phyloP scores from a whole-genome alignment of 2,113 vertebrate species.

The Okapia johnstoni region DNA sequence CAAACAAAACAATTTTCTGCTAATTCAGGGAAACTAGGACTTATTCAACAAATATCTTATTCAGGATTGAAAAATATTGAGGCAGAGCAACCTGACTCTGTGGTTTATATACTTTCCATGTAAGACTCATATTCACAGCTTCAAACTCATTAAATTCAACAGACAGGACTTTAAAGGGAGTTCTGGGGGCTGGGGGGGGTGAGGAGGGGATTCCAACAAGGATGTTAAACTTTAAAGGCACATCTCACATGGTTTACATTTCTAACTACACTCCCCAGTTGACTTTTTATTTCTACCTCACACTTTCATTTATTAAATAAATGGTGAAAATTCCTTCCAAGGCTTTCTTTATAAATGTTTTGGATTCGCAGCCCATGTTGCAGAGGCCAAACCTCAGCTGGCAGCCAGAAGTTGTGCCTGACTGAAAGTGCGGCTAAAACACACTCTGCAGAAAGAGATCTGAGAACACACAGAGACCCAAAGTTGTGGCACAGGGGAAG shows the following conservation, averaged over 20 bases:
- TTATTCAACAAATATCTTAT: background rate
- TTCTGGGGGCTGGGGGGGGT: background rate
- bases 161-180: background rate
- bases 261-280: constrained; percentile 17
- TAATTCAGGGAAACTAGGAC: background rate
- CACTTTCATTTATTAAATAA: constrained; percentile 34
- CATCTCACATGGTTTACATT: constrained; percentile 1
- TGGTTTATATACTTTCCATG: background rate
- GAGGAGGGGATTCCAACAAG: background rate
- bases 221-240: constrained; percentile 15
- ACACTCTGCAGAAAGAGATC: background rate
- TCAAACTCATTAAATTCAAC: constrained; percentile 6
- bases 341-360: constrained; percentile 62
- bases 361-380: background rate
- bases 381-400: constrained; percentile 38
- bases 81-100: background rate
- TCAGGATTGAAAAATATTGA: background rate
- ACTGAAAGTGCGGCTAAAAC: background rate
- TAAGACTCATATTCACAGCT: background rate
- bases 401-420: constrained; percentile 1
- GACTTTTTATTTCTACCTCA: constrained; percentile 36
- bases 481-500: background rate
- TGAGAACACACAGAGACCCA: background rate
- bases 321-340: constrained; percentile 47
- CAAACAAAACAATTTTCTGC: background rate